Conservation (phyloP, 2,113 vertebrate species). For the Chrysemys picta region DNA sequence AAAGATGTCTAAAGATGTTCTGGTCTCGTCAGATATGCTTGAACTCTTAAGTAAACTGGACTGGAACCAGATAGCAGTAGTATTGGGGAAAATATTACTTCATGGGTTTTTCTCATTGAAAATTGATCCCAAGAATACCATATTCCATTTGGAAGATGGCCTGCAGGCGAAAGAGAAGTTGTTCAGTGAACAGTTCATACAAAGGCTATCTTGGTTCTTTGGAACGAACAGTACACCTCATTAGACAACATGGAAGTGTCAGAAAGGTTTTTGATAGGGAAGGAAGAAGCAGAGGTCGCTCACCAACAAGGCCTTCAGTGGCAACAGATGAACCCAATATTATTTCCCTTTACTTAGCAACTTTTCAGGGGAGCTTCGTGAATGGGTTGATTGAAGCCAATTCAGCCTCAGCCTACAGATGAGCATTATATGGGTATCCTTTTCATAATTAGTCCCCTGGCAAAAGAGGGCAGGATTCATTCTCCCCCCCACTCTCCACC, state of each 20-base stretch:
- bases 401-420: neutral
- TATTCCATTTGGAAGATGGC: neutral
- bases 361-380: neutral
- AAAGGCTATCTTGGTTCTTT: slow-evolving; percentile 1
- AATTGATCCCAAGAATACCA: neutral
- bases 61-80: neutral
- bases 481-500: neutral
- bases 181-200: neutral
- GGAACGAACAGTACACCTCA: neutral
- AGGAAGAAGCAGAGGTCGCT: neutral
- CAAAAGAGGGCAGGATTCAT: neutral
- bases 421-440: neutral
- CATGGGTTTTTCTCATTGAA: neutral
- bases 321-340: slow-evolving; percentile 10
- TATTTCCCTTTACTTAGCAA: slow-evolving; percentile 4
- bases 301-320: neutral
- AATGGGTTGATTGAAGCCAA: neutral
- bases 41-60: neutral
- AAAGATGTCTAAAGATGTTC: neutral
- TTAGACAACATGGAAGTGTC: neutral
- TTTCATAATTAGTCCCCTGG: neutral
- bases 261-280: neutral
- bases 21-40: neutral
- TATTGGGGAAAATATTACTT: neutral
- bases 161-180: neutral